Evolutionary conservation across 2,113 vertebrate genomes (phyloP).

Genomic region (Cottus gobio): DNA sequence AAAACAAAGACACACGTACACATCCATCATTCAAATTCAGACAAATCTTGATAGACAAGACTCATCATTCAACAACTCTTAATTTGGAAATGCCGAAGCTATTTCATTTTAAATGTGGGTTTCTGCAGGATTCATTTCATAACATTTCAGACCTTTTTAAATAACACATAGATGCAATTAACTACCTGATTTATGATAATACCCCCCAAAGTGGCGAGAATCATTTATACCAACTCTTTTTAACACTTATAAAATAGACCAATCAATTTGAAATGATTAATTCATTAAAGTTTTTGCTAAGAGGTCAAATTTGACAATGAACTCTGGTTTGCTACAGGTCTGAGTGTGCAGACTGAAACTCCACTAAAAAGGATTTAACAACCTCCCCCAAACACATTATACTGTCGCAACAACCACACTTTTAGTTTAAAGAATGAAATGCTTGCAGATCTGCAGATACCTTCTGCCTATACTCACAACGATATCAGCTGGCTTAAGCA

Average conservation of each 20-base stretch:
- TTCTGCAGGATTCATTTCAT: background rate
- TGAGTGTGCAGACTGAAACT: background rate
- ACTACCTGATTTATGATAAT: background rate
- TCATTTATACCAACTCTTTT: background rate
- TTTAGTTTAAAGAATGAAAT: background rate
- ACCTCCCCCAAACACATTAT: background rate
- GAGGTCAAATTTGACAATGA: background rate
- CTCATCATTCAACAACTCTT: background rate
- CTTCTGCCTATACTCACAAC: background rate
- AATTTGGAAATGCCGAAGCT: background rate
- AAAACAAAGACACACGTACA: constrained; percentile 22
- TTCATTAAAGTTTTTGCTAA: background rate
- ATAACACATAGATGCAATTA: background rate
- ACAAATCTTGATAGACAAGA: background rate
- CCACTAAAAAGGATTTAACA: background rate
- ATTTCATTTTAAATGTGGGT: background rate
- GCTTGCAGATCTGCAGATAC: background rate
- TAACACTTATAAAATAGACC: background rate
- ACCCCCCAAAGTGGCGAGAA: background rate
- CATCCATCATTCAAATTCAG: background rate
- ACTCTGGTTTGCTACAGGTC: too few species aligned
- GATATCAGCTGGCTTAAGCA: background rate
- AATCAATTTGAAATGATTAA: background rate
- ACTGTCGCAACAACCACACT: background rate
- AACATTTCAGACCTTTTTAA: background rate